Conservation (phyloP, 2,113 vertebrate species). For the Phodopus roborovskii region DNA sequence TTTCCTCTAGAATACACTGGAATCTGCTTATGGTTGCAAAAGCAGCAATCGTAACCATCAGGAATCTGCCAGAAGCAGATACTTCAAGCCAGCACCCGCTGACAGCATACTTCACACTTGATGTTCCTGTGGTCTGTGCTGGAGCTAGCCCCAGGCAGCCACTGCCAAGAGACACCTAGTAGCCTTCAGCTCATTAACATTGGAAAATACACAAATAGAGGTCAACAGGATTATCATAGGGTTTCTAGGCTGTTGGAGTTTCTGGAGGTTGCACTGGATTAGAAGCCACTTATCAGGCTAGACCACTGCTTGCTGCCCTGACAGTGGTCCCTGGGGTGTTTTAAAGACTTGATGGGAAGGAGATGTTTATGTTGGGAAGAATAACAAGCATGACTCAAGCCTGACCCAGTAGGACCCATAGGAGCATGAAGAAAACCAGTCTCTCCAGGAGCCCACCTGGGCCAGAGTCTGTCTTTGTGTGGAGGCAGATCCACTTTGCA, state of each 20-base stretch:
- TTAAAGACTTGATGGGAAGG: neutral
- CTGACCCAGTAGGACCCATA: neutral
- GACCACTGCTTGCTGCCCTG: too few relatives aligned
- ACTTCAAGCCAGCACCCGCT: neutral
- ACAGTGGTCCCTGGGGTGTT: neutral
- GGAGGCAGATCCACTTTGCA: too few relatives aligned
- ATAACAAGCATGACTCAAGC: neutral
- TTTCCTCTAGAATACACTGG: neutral
- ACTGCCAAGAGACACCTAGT: neutral
- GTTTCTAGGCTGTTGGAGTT: too few relatives aligned
- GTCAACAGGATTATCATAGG: neutral
- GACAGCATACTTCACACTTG: neutral
- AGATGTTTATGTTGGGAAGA: neutral
- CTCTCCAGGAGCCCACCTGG: neutral
- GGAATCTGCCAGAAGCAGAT: neutral
- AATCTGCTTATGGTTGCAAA: neutral
- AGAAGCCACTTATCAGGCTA: neutral
- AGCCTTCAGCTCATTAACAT: too few relatives aligned
- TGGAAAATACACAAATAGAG: neutral
- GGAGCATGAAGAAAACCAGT: neutral
- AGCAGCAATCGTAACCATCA: neutral
- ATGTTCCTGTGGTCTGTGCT: neutral
- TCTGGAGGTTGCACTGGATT: rapidly evolving
- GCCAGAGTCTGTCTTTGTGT: neutral
- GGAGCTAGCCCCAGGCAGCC: neutral